These are phyloP conservation scores for Ginglymostoma cirratum DNA, from an alignment of 2,113 vertebrate genomes.

Conservation along the genomic window DNA sequence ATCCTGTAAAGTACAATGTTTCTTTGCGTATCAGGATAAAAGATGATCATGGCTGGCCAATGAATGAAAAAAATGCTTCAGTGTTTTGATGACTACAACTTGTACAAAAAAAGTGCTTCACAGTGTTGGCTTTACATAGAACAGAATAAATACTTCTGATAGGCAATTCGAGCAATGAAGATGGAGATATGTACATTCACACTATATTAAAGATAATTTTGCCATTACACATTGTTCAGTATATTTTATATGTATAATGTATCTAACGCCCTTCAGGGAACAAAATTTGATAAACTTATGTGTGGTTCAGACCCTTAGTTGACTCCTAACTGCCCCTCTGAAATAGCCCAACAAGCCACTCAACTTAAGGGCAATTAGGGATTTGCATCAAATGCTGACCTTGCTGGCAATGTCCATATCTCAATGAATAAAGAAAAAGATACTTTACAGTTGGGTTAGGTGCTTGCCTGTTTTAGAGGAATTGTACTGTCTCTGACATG, in stretches of 20 bases:
- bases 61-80: constrained; percentile 47
- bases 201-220: neutral
- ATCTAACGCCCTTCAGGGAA: too few relatives aligned
- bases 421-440: neutral
- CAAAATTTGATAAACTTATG: too few relatives aligned
- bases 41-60: constrained; percentile 50
- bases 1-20: constrained; percentile 47
- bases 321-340: too few relatives aligned
- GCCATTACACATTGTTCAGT: neutral
- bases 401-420: too few relatives aligned
- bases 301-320: too few relatives aligned
- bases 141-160: neutral
- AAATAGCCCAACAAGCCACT: too few relatives aligned
- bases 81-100: constrained; percentile 45
- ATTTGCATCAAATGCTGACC: too few relatives aligned
- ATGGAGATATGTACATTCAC: neutral
- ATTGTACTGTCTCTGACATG: neutral
- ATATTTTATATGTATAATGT: neutral
- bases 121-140: neutral
- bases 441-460: neutral
- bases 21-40: constrained; percentile 43
- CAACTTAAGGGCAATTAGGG: too few relatives aligned
- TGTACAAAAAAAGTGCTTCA: constrained; percentile 39
- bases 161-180: neutral
- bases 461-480: neutral